phyloP scores from a whole-genome alignment of 2,113 vertebrate genomes.

The Formicarius rufipectus region DNA sequence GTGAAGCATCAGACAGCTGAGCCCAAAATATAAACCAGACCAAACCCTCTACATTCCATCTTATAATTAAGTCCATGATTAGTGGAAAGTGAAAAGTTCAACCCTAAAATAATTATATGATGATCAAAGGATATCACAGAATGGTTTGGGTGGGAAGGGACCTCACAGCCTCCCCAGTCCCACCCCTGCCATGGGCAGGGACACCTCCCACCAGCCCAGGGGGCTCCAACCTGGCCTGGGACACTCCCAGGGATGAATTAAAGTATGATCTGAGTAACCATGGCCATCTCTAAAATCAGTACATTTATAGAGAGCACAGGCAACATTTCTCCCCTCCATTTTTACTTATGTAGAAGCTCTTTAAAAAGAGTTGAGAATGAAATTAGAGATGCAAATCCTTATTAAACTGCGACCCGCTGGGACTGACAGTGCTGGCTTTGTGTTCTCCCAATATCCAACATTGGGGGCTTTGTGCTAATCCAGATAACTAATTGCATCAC shows the following conservation, averaged over 20 bases:
- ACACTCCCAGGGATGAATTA: not conserved
- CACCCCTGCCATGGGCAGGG: not conserved
- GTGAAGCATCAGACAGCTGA: not conserved
- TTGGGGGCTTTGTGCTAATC: not conserved
- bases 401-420: not conserved
- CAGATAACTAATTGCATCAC: not conserved
- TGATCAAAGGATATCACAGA: not conserved
- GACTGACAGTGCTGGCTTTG: not conserved
- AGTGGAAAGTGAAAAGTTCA: not conserved
- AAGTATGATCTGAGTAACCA: rapidly evolving
- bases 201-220: not conserved
- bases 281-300: rapidly evolving
- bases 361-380: not conserved
- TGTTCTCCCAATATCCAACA: not conserved
- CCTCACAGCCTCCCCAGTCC: not conserved
- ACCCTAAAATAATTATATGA: not conserved
- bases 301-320: rapidly evolving
- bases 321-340: not conserved
- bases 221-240: not conserved
- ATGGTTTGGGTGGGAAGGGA: not conserved
- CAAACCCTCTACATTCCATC: not conserved
- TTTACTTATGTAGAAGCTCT: not conserved
- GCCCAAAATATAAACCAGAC: not conserved
- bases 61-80: not conserved
- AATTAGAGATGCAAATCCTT: not conserved